Base-by-base conservation (phyloP, 37 sponge, comb jelly and placozoan genomes). In the Petrosia ficiformis region DNA sequence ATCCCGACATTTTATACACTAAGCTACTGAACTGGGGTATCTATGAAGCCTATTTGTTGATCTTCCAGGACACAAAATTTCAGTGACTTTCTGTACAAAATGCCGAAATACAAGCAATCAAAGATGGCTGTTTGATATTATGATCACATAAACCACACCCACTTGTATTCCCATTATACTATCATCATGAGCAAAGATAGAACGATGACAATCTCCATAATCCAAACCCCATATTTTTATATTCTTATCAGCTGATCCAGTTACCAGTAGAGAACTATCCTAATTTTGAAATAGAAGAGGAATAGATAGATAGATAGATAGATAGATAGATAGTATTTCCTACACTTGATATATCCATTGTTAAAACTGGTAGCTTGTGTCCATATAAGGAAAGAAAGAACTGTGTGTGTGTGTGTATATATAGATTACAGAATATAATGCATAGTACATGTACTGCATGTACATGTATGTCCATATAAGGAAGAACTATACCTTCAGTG, bases 141-240 rank as follows among this genome's bases (percentile, higher is more conserved):
- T n/a, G n/a, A n/a, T n/a, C n/a, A n/a, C n/a, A n/a, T n/a, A n/a
- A n/a, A n/a, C n/a, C n/a, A n/a, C n/a, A n/a, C n/a, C n/a, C n/a
- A 84, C 85, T 79, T 67, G 44, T 21, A 97, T 77, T n/a, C 52
- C 65, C 86, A 86, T 90, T 54, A 93, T 80, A 40, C 94, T 93
- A 64, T 95, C 89, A 71, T 90, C 87, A 44, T 98, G 99, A 44
- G 94, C 96, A 87, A 95, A 95, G n/a, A 98, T 74, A 2, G 99
- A 98, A 64, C 84, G 80, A 76, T 95, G 96, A 57, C 99, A 98
- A 58, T 98, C 97, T 4, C 99, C 99, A 83, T 86, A 98, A 59
- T 98, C 99, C 26, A 95, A 70, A 0, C 96, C 96, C 99, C 99
- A 98, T 1, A 98, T 86, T 43, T 90, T 90, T 44, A 95, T 81